Conservation (phyloP, 2,888 invertebrate genomes). For the Gari tellinella region DNA sequence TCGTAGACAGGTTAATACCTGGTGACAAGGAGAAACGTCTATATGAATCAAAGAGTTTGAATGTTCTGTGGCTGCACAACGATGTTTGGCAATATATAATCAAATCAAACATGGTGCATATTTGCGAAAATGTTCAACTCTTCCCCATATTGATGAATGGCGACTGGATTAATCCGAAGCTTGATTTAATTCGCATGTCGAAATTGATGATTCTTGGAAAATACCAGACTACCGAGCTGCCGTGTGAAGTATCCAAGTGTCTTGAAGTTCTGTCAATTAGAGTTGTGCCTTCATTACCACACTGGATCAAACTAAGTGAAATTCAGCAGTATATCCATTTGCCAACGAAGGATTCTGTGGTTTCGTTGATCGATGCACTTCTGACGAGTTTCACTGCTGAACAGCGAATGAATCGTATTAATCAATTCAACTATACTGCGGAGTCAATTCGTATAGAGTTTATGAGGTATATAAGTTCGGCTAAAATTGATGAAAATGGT, state of each 20-base stretch:
- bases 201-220: not conserved
- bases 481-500: too few species aligned
- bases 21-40: too few species aligned
- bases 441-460: not conserved
- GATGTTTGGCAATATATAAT: slow-evolving; percentile 3
- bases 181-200: slow-evolving; percentile 2
- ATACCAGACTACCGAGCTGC: not conserved
- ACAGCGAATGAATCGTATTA: not conserved
- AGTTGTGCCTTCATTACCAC: slow-evolving; percentile 3
- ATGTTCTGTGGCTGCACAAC: not conserved
- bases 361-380: too few species aligned
- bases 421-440: not conserved
- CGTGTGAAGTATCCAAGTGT: slow-evolving; percentile 1
- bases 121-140: not conserved
- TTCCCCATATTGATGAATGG: slow-evolving; percentile 1
- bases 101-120: not conserved
- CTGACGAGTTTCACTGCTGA: too few species aligned
- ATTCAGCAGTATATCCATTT: not conserved
- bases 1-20: too few species aligned
- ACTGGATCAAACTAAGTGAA: not conserved
- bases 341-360: not conserved
- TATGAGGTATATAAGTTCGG: not conserved
- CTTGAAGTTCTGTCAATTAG: not conserved
- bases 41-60: too few species aligned
- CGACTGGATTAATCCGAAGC: slow-evolving; percentile 2